Percentiles rank a stretch among this genome's conserved stretches.
These are phyloP conservation scores for Trichopoda pennipes DNA, from an alignment of 2,888 invertebrate genomes.

Conservation along the genomic window DNA sequence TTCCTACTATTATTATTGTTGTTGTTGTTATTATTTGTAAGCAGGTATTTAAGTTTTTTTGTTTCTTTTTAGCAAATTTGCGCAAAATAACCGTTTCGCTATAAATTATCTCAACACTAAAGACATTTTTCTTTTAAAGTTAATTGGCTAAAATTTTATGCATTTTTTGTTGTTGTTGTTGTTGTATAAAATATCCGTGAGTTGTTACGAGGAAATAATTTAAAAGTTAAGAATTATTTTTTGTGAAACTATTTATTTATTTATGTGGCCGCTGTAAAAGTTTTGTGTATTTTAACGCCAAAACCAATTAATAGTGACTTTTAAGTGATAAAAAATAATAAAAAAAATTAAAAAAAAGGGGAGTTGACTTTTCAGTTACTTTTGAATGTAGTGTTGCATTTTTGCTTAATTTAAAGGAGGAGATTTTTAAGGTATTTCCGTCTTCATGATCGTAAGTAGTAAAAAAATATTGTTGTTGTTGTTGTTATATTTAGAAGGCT, in stretches of 20 bases:
- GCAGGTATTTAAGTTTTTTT: slow-evolving; percentile 3
- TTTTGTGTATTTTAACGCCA: slow-evolving; percentile 48
- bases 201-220: slow-evolving; percentile 20
- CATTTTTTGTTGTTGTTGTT: too few species aligned
- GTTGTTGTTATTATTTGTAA: slow-evolving; percentile 8
- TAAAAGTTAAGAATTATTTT: slow-evolving; percentile 5
- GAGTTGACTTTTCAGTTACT: neutral
- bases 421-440: neutral
- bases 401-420: neutral
- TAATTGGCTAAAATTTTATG: slow-evolving; percentile 43
- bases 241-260: slow-evolving; percentile 22
- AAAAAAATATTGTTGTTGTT: too few species aligned
- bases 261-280: slow-evolving; percentile 9
- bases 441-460: too few species aligned
- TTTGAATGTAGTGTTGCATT: neutral
- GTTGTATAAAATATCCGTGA: neutral
- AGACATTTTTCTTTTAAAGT: slow-evolving; percentile 19
- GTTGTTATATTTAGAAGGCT: too few species aligned
- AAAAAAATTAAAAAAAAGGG: neutral
- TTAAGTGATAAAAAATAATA: slow-evolving; percentile 4
- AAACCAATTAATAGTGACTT: slow-evolving; percentile 40
- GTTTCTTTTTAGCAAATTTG: slow-evolving; percentile 25
- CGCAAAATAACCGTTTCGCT: slow-evolving; percentile 39
- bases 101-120: slow-evolving; percentile 42
- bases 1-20: too few species aligned